phyloP scores from a whole-genome alignment of 2,888 invertebrate genomes.

The Acanthoscelides obtectus region DNA sequence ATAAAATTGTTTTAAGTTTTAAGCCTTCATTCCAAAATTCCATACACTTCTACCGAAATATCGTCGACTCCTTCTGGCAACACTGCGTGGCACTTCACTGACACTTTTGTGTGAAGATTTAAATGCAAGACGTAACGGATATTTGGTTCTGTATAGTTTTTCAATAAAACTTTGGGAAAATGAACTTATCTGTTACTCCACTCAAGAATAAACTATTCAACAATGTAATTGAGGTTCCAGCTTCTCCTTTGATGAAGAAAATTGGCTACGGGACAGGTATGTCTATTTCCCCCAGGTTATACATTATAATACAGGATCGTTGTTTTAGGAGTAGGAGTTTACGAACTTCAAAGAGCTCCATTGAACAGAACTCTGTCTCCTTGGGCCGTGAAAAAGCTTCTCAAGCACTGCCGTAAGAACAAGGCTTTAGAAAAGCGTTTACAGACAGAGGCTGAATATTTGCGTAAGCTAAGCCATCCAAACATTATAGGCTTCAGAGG shows the following conservation, averaged over 20 bases:
- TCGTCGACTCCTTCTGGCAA: no score
- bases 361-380: slow-evolving; percentile 68
- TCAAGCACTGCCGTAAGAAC: slow-evolving; percentile 33
- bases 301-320: slow-evolving; percentile 4
- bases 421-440: slow-evolving; percentile 52
- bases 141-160: no score
- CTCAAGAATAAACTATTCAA: slow-evolving; percentile 35
- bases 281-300: slow-evolving; percentile 3
- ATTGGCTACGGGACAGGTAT: slow-evolving; percentile 75
- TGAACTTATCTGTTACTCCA: slow-evolving; percentile 49
- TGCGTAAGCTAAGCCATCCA: slow-evolving; percentile 67
- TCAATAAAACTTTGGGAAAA: slow-evolving; percentile 18
- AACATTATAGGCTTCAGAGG: slow-evolving; percentile 77
- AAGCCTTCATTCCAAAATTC: no score
- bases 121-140: no score
- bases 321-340: slow-evolving; percentile 66
- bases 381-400: slow-evolving; percentile 79
- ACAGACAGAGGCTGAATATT: slow-evolving; percentile 65
- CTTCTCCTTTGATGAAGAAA: slow-evolving; percentile 67
- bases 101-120: no score
- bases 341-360: slow-evolving; percentile 70
- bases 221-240: slow-evolving; percentile 52
- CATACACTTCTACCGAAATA: no score
- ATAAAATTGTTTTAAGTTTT: no score
- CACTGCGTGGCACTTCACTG: no score